Conservation (phyloP, 2,888 invertebrate genomes). For the Scrobipalpa atriplicella region DNA sequence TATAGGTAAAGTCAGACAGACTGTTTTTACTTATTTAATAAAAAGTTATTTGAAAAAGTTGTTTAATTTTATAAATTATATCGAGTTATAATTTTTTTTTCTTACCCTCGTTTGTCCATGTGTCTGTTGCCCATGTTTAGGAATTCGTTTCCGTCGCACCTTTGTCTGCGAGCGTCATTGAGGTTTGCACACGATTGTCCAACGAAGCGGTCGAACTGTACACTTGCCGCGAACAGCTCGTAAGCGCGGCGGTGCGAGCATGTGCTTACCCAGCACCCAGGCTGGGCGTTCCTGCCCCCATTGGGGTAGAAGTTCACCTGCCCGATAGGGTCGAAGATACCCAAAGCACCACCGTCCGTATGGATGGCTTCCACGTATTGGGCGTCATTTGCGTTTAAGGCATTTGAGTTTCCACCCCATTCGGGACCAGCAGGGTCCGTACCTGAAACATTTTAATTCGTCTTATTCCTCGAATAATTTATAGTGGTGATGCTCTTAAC, state of each 20-base stretch:
- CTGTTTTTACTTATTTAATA: too few species aligned
- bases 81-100: neutral
- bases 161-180: constrained; percentile 49
- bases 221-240: constrained; percentile 58
- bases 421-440: constrained; percentile 67
- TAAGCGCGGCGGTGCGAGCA: constrained; percentile 65
- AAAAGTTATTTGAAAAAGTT: too few species aligned
- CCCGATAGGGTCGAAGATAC: constrained; percentile 58
- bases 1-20: too few species aligned
- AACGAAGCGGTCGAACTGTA: constrained; percentile 55
- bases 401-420: constrained; percentile 56
- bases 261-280: constrained; percentile 58
- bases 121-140: constrained; percentile 58
- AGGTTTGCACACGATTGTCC: constrained; percentile 53
- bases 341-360: constrained; percentile 62
- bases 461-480: neutral
- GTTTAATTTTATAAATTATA: neutral
- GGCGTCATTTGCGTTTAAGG: constrained; percentile 53
- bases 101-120: constrained; percentile 50
- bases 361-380: constrained; percentile 68
- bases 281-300: constrained; percentile 64
- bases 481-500: neutral
- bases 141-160: constrained; percentile 45
- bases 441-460: constrained; percentile 49
- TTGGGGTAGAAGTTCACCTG: constrained; percentile 71